Base-by-base conservation (phyloP, 2,888 invertebrate species). In the Brachycybe producta region DNA sequence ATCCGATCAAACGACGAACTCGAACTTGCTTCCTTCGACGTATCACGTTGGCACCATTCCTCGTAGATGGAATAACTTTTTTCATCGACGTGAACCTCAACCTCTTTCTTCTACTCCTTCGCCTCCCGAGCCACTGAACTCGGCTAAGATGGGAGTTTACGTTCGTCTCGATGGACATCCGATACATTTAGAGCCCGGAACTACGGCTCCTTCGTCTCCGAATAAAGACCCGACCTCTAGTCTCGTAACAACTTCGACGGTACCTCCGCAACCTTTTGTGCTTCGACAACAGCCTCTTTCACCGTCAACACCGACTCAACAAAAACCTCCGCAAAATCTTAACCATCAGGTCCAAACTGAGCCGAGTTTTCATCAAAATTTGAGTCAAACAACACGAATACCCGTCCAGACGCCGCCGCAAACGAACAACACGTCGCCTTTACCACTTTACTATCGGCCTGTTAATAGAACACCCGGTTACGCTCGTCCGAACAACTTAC, bases 151-250 rank as follows among this genome's bases (percentile, higher is more conserved):
- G 1, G 51, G 51, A 2, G 51, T 38, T 27, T 51, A 51, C 45
- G 44, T 51, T 19, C 26, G 51, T 21, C 23, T 51, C n/a, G 51
- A 51, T 21, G 51, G 51, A 5, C 51, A 51, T 28, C 51, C 51
- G 5, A 34, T 21, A 15, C 45, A 51, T 28, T 32, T 51, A 13
- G 51, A 45, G 21, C 51, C 51, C 13, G 49, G 49, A 4, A 41
- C 21, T 5, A 28, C 28, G 1, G n/a, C n/a, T n/a, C n/a, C n/a
- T n/a, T n/a, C n/a, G n/a, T n/a, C n/a, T n/a, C n/a, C n/a, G n/a
- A n/a, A n/a, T n/a, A n/a, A n/a, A n/a, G n/a, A n/a, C n/a, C n/a
- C n/a, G n/a, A n/a, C n/a, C n/a, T n/a, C n/a, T n/a, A n/a, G n/a
- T n/a, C n/a, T n/a, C n/a, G n/a, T n/a, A 41, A 23, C 23, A 1